Conservation (phyloP, 2,113 vertebrate species). For the Plecotus auritus region DNA sequence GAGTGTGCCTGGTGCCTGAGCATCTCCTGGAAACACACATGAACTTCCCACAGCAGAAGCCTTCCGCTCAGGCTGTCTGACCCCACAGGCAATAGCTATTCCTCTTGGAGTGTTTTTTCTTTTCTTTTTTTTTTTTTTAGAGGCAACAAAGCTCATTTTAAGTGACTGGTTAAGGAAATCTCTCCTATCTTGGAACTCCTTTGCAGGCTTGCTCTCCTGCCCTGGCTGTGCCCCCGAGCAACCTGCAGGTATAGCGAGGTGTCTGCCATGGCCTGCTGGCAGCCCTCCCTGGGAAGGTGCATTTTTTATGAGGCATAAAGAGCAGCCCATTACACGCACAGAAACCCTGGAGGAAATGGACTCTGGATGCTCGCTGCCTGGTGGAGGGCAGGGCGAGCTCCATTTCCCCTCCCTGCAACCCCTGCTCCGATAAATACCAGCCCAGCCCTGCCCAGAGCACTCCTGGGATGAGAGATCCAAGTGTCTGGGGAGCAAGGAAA, state of each 20-base stretch:
- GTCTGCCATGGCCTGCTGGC: slow-evolving; percentile 45
- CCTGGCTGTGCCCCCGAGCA: neutral
- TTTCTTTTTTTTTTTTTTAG: neutral
- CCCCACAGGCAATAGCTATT: neutral
- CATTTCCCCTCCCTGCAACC: neutral
- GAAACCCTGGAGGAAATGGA: slow-evolving; percentile 31
- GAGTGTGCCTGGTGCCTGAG: neutral
- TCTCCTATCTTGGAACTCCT: slow-evolving; percentile 26
- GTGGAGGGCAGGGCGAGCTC: neutral
- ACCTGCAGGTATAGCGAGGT: neutral
- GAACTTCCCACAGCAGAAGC: neutral
- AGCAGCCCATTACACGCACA: slow-evolving; percentile 43
- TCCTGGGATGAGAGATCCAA: slow-evolving; percentile 29
- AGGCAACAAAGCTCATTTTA: neutral
- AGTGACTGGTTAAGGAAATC: neutral
- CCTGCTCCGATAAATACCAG: slow-evolving; percentile 7
- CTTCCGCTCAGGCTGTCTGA: neutral
- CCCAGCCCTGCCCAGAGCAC: slow-evolving; percentile 19
- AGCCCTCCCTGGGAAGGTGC: slow-evolving; percentile 30
- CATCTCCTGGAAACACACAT: neutral
- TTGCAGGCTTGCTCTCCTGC: neutral
- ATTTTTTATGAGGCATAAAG: slow-evolving; percentile 44
- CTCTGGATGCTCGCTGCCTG: slow-evolving; percentile 56
- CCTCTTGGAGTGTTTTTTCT: neutral
- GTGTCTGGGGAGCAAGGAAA: neutral